Evolutionary conservation across 37 sponge, comb jelly and placozoan species (phyloP).

Genomic region (Cladorhizidae sp.): DNA sequence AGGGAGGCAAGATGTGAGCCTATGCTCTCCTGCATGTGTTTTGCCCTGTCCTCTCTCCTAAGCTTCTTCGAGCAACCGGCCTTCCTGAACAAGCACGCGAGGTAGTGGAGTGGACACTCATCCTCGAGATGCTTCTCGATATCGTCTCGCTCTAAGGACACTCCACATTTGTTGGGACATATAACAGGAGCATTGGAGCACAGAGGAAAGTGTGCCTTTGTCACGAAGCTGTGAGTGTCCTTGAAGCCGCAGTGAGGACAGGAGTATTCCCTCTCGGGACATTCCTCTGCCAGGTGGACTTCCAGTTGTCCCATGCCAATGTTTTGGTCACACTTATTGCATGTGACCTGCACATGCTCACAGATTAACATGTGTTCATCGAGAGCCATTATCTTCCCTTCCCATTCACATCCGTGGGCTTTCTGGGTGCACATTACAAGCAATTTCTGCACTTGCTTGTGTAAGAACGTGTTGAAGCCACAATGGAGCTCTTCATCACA

Average conservation of each 20-base stretch:
- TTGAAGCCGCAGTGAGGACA: conserved; percentile 7
- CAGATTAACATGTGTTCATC: not conserved
- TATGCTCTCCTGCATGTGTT: not conserved
- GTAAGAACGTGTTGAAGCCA: not conserved
- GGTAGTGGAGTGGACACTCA: not conserved
- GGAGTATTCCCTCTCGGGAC: not conserved
- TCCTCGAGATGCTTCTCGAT: not conserved
- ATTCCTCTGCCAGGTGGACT: not conserved
- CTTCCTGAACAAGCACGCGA: not conserved
- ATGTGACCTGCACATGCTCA: not conserved
- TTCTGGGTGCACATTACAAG: not conserved
- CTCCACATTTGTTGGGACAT: conserved; percentile 5
- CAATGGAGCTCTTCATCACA: not conserved
- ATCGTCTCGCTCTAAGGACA: not conserved
- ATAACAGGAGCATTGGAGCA: not conserved
- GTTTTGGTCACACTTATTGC: not conserved
- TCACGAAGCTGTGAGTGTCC: not conserved
- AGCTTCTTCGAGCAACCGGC: not conserved
- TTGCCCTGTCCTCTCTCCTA: not conserved
- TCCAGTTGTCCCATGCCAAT: not conserved
- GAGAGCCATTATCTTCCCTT: not conserved
- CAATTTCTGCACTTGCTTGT: not conserved
- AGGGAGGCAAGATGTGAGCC: not conserved
- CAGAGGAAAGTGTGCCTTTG: not conserved
- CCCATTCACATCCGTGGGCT: not conserved